Percentiles rank a stretch among this genome's conserved stretches.
phyloP scores from a whole-genome alignment of 2,113 vertebrate species.

The Maccullochella peelii region DNA sequence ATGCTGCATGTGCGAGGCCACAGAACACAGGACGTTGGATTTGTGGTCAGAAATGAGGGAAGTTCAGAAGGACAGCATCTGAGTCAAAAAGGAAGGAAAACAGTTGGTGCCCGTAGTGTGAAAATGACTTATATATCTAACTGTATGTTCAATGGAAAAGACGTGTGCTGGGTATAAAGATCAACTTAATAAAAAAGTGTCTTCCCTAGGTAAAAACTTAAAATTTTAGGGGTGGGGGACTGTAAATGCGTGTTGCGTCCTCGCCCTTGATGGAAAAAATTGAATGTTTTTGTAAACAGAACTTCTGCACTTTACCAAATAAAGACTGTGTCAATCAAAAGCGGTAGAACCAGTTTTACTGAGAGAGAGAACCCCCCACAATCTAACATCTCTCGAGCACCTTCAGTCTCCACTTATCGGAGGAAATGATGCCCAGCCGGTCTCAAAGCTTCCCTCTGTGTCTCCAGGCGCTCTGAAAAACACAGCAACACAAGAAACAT shows the following conservation, averaged over 20 bases:
- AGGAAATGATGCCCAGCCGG: constrained; percentile 50
- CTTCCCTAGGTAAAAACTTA: neutral
- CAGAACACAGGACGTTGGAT: constrained; percentile 10
- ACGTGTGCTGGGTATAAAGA: neutral
- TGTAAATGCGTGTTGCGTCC: no score
- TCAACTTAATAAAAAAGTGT: neutral
- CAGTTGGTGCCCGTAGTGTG: neutral
- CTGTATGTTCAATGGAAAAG: neutral
- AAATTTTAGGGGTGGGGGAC: neutral
- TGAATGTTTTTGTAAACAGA: neutral
- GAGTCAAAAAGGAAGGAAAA: constrained; percentile 29
- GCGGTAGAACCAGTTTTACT: constrained; percentile 7
- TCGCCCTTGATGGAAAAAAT: neutral
- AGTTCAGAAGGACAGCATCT: constrained; percentile 23
- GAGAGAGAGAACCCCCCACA: neutral
- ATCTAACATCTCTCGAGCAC: constrained; percentile 29
- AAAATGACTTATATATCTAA: constrained; percentile 7
- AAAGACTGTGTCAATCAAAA: constrained; percentile 6
- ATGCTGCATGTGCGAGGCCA: neutral
- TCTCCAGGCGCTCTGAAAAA: constrained; percentile 40
- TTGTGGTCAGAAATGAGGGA: constrained; percentile 37
- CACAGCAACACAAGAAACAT: constrained; percentile 65
- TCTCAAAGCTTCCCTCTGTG: constrained; percentile 58
- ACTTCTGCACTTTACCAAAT: neutral
- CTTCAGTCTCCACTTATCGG: constrained; percentile 55